phyloP scores from a whole-genome alignment of 2,113 vertebrate genomes.

The Alouatta palliata region DNA sequence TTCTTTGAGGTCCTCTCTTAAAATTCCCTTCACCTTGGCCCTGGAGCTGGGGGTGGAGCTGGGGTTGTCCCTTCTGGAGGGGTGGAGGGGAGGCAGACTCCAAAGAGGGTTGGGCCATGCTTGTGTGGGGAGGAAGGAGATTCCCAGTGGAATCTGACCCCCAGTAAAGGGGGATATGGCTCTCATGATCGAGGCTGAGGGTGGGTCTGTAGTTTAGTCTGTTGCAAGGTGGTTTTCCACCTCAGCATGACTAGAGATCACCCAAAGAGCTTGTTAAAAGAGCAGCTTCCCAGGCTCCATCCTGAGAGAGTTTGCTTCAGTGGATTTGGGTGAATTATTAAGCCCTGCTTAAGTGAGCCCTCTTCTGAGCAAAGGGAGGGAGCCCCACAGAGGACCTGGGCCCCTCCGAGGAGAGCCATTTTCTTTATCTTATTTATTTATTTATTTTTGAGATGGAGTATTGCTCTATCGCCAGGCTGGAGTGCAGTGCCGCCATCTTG shows the following conservation, averaged over 20 bases:
- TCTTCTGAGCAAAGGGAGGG: not conserved
- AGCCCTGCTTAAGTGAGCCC: not conserved
- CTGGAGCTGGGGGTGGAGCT: not conserved
- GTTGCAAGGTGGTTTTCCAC: not conserved
- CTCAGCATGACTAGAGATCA: not conserved
- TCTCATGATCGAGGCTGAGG: not conserved
- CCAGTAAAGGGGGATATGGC: not conserved
- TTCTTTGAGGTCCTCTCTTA: not conserved
- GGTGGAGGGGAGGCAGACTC: not conserved
- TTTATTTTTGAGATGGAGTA: too few relatives aligned
- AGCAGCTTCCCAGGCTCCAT: not conserved
- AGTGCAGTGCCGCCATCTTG: too few relatives aligned
- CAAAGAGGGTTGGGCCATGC: not conserved
- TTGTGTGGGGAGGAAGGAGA: not conserved
- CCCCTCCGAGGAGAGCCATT: not conserved
- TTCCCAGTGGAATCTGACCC: not conserved
- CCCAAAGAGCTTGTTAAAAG: not conserved
- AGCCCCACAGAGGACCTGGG: not conserved
- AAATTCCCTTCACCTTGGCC: not conserved
- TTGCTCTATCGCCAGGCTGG: too few relatives aligned
- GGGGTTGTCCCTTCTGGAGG: not conserved
- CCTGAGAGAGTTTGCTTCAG: not conserved
- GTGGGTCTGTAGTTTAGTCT: not conserved
- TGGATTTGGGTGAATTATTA: not conserved
- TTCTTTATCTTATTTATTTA: too few relatives aligned